Conservation (phyloP, 2,888 invertebrate genomes). For the Coremacera marginata region DNA sequence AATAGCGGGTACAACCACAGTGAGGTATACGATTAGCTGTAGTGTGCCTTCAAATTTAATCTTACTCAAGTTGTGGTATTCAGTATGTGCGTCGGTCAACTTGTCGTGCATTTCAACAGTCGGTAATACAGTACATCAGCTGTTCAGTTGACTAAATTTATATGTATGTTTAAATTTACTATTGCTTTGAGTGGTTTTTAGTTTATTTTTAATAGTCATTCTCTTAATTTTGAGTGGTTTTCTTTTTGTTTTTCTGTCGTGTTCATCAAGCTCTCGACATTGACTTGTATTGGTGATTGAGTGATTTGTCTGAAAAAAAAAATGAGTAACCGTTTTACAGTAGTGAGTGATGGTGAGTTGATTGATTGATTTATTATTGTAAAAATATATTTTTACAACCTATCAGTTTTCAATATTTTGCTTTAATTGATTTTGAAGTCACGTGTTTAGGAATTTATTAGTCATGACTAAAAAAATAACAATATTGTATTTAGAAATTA, state of each 20-base stretch:
- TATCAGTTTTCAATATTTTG: neutral
- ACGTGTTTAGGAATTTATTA: too few relatives aligned
- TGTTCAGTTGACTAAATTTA: neutral
- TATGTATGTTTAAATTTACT: too few relatives aligned
- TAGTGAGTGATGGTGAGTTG: neutral
- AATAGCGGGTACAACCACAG: too few relatives aligned
- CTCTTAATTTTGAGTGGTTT: neutral
- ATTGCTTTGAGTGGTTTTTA: neutral
- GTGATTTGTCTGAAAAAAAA: neutral
- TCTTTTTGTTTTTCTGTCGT: neutral
- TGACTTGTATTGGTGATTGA: neutral
- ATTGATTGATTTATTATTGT: neutral
- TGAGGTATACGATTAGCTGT: neutral
- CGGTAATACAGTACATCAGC: neutral
- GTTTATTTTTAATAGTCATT: neutral
- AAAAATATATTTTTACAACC: neutral
- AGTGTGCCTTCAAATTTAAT: neutral
- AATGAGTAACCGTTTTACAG: constrained; percentile 16
- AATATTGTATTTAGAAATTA: too few relatives aligned
- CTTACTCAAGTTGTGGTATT: neutral
- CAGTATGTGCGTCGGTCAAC: neutral
- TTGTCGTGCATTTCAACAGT: neutral
- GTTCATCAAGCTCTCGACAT: neutral
- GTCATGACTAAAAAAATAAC: too few relatives aligned
- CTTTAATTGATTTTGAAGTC: neutral